Percentiles rank a stretch among this genome's conserved stretches.
Conservation (phyloP, 2,888 invertebrate species). For the Reticulitermes lucifugus region DNA sequence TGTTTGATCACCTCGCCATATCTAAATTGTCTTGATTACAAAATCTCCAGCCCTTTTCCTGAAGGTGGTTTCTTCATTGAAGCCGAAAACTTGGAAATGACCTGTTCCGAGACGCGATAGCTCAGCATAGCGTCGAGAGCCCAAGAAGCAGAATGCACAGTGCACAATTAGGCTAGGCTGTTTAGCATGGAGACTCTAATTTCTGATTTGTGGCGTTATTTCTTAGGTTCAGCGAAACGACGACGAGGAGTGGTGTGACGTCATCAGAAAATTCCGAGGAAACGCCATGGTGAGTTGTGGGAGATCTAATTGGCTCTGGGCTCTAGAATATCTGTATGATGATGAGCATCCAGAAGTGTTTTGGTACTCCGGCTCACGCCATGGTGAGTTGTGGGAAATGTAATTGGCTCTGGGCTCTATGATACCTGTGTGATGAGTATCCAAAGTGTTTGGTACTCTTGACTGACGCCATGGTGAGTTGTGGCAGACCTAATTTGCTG, state of each 20-base stretch:
- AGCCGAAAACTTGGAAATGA: not conserved
- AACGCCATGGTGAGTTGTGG: constrained; percentile 56
- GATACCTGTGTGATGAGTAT: no score
- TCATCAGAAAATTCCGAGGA: constrained; percentile 64
- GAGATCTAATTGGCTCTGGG: constrained; percentile 29
- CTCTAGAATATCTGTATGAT: not conserved
- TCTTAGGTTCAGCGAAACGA: constrained; percentile 69
- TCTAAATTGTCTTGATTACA: not conserved
- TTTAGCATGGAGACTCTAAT: constrained; percentile 24
- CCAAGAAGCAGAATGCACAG: not conserved
- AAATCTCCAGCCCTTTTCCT: not conserved
- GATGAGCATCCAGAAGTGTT: not conserved
- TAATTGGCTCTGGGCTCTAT: no score
- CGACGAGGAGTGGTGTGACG: constrained; percentile 63
- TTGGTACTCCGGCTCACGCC: not conserved
- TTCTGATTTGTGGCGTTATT: constrained; percentile 52
- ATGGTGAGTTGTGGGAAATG: no score
- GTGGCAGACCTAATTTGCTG: no score
- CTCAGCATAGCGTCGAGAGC: not conserved
- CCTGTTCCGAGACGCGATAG: not conserved
- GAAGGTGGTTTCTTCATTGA: not conserved
- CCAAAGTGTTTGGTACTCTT: no score
- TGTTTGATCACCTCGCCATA: not conserved
- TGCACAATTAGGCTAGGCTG: constrained; percentile 14
- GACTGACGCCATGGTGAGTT: no score